Evolutionary conservation across 1,140 invertebrate genomes (phyloP).

Genomic region (Akabosia matsudoensis): DNA sequence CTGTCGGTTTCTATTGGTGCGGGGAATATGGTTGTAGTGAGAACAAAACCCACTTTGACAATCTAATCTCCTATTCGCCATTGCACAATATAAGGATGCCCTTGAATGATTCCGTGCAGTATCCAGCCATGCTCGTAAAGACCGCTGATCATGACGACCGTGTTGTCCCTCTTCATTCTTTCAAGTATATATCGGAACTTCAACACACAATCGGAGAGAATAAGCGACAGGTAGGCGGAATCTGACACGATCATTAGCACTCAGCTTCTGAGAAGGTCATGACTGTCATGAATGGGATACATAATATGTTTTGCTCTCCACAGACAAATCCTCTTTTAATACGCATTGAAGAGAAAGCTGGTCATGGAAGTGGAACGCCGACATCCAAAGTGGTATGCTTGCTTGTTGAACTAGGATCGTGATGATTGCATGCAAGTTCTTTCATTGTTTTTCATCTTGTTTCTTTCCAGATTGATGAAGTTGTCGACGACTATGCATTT

Average conservation of each 20-base stretch:
- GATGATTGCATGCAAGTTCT: background rate
- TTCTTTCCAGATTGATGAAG: background rate
- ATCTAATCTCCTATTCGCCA: slow-evolving; percentile 88
- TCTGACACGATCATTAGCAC: background rate
- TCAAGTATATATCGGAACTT: slow-evolving; percentile 64
- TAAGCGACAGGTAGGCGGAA: slow-evolving; percentile 51
- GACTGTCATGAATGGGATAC: no score
- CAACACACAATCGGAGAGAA: slow-evolving; percentile 56
- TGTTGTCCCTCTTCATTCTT: slow-evolving; percentile 62
- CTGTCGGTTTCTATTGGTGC: slow-evolving; percentile 93
- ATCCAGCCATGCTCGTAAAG: slow-evolving; percentile 60
- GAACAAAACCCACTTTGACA: slow-evolving; percentile 80
- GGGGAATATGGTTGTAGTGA: slow-evolving; percentile 95
- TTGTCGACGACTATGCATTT: slow-evolving; percentile 4
- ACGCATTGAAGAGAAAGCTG: slow-evolving; percentile 88
- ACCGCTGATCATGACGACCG: slow-evolving; percentile 69
- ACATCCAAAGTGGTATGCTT: slow-evolving; percentile 36
- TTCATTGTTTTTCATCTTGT: background rate
- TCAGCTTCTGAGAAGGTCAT: no score
- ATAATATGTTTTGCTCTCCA: slow-evolving; percentile 27
- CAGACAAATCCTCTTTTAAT: slow-evolving; percentile 87
- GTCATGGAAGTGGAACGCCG: slow-evolving; percentile 86
- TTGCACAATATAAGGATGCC: slow-evolving; percentile 86
- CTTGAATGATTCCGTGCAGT: slow-evolving; percentile 53
- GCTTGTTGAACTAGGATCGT: background rate